Evolutionary conservation across 2,888 invertebrate species (phyloP).

Genomic region (Drosophila ezoana): DNA sequence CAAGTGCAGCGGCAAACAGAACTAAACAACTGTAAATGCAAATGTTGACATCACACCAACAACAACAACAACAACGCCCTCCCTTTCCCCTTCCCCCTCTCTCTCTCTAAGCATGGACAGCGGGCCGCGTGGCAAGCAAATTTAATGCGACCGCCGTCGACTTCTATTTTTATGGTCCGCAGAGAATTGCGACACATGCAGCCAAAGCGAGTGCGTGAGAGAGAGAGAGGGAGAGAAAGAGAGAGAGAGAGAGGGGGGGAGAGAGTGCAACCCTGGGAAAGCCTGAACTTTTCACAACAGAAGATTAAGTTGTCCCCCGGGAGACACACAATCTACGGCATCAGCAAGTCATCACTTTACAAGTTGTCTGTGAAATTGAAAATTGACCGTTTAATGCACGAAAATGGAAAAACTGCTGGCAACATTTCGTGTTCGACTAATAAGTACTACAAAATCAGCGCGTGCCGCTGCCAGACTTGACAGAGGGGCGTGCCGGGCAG

Average conservation of each 20-base stretch:
- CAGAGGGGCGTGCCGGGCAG: neutral
- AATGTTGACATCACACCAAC: slow-evolving; percentile 76
- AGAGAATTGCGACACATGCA: slow-evolving; percentile 82
- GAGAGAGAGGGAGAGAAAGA: neutral
- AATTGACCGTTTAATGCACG: slow-evolving; percentile 83
- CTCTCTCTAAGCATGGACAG: neutral
- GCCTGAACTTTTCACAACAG: slow-evolving; percentile 74
- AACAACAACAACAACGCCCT: slow-evolving; percentile 12
- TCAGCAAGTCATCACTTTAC: slow-evolving; percentile 45
- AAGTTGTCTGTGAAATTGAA: slow-evolving; percentile 81
- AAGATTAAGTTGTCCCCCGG: slow-evolving; percentile 80
- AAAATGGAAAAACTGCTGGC: slow-evolving; percentile 35
- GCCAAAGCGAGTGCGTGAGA: neutral
- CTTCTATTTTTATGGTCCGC: slow-evolving; percentile 72
- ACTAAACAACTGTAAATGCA: slow-evolving; percentile 74
- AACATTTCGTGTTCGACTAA: slow-evolving; percentile 69
- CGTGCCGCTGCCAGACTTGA: slow-evolving; percentile 31
- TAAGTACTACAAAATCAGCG: slow-evolving; percentile 69
- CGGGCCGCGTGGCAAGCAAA: slow-evolving; percentile 66
- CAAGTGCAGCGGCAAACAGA: slow-evolving; percentile 75
- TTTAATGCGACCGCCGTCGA: slow-evolving; percentile 64
- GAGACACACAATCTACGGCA: slow-evolving; percentile 24
- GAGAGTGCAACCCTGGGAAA: slow-evolving; percentile 62
- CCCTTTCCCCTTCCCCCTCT: neutral
- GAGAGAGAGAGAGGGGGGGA: neutral